phyloP scores from a whole-genome alignment of 1,140 invertebrate genomes.

The Nasonia giraulti region DNA sequence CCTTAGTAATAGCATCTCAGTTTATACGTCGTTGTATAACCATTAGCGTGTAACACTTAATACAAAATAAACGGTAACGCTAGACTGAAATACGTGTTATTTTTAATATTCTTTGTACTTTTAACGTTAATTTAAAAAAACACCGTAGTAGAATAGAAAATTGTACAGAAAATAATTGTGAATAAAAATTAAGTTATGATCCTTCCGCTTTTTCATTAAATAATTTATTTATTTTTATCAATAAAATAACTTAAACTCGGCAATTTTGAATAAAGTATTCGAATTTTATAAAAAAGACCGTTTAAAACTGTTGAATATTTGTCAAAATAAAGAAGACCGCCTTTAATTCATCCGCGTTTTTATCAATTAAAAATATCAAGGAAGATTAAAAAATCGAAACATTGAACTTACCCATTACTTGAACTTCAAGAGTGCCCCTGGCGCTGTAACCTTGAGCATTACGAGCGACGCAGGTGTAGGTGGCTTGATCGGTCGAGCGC shows the following conservation, averaged over 20 bases:
- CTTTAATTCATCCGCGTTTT: background rate
- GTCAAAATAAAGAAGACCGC: background rate
- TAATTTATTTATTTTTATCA: too few species aligned
- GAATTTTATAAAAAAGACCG: too few species aligned
- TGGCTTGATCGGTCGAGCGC: constrained; percentile 92
- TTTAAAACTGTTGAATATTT: too few species aligned
- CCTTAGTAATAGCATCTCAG: background rate
- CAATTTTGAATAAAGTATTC: too few species aligned
- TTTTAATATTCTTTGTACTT: background rate
- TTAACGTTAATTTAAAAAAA: too few species aligned
- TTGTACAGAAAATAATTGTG: too few species aligned
- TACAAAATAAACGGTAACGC: background rate
- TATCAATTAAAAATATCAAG: background rate
- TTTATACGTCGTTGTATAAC: background rate
- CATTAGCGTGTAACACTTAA: background rate
- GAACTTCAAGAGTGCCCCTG: constrained; percentile 89
- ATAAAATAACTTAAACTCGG: too few species aligned
- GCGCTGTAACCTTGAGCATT: constrained; percentile 93
- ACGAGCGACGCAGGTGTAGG: constrained; percentile 94
- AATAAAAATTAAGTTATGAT: too few species aligned
- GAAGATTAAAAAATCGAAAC: background rate
- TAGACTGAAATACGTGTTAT: background rate
- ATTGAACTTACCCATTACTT: constrained; percentile 93
- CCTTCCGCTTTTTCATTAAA: too few species aligned
- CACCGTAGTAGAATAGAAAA: too few species aligned